A percentile compares a stretch with the other conserved stretches of the same genome.
These are phyloP conservation scores for Cosmia pyralina DNA, from an alignment of 2,888 invertebrate genomes.

Conservation along the genomic window DNA sequence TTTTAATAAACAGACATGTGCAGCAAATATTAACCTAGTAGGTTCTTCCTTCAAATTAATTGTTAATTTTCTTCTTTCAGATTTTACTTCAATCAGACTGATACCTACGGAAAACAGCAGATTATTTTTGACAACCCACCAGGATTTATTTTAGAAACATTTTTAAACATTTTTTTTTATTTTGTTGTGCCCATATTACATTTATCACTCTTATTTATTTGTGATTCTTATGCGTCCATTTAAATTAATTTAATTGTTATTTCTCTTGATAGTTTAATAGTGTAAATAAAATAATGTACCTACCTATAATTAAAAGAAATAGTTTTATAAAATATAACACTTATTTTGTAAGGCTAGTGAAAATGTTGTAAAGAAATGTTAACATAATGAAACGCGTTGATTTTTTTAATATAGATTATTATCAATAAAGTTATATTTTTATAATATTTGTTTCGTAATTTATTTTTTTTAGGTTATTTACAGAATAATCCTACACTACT, in stretches of 20 bases:
- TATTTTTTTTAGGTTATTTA: too few relatives aligned
- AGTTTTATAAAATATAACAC: constrained; percentile 67
- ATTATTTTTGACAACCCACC: constrained; percentile 60
- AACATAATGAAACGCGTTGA: constrained; percentile 63
- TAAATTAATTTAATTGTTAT: constrained; percentile 59
- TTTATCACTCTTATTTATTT: constrained; percentile 55
- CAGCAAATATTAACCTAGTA: too few relatives aligned
- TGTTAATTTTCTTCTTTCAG: constrained; percentile 26
- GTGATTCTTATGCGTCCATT: constrained; percentile 39
- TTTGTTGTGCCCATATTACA: constrained; percentile 64
- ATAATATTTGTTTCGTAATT: neutral
- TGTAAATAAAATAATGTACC: constrained; percentile 60
- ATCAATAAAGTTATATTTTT: constrained; percentile 58
- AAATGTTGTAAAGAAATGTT: constrained; percentile 74
- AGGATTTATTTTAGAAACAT: constrained; percentile 52
- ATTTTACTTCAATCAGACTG: constrained; percentile 39
- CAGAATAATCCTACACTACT: too few relatives aligned
- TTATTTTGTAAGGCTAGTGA: constrained; percentile 87
- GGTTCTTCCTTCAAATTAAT: neutral
- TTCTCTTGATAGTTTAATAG: constrained; percentile 49
- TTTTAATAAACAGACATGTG: neutral
- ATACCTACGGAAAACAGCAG: constrained; percentile 31
- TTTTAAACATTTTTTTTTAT: constrained; percentile 34
- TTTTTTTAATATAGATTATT: constrained; percentile 62
- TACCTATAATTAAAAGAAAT: constrained; percentile 41